Evolutionary conservation across 2,888 invertebrate genomes (phyloP), one percentile per base, ranked within the genome.

Genomic region (Hyposoter didymator): DNA sequence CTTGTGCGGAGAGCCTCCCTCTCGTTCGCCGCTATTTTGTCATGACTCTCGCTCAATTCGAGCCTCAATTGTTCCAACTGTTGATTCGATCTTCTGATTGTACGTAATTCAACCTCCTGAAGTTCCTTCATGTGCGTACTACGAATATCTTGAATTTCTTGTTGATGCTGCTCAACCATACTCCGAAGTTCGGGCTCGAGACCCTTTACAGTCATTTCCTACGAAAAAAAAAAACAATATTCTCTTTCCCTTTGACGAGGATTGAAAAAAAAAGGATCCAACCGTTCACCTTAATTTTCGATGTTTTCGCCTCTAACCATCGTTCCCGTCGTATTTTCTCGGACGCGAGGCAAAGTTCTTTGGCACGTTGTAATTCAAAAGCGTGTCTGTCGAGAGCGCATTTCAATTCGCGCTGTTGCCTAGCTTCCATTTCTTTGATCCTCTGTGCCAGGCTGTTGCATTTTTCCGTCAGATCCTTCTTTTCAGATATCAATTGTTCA

Each of bases 161-260:
- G 95, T 89, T 96, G 96, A 91, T 97, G 97, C 1, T 96, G 95
- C 28, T 96, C 95, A 47, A 97, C 96, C 96, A 98, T 97, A 89
- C 96, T 96, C 35, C 97, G 95, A 3, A 98, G 95, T 93, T 98
- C 98, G 0, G 97, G 96, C 93, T 98, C 98, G n/a, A 98, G 93
- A 0, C 98, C 97, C 94, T 97, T 98, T 0, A 98, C 97, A 5
- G 98, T 98, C 90, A 97, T 94, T 92, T 98, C 97, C 97, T 96
- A 12, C 0, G 35, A 35, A 39, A 39, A 39, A 66, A 75, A 84
- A 76, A 19, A 8, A 22, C 22, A 22, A 28, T 22, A 55, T 28
- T 28, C 0, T 55, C 22, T 10, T 3, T 22, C 22, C 2, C 2
- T 55, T 3, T 19, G 1, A 19, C 6, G 28, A 62, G 12, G 45